Conservation (phyloP, 2,797 vertebrate genomes). For the Arctocebus calabarensis region DNA sequence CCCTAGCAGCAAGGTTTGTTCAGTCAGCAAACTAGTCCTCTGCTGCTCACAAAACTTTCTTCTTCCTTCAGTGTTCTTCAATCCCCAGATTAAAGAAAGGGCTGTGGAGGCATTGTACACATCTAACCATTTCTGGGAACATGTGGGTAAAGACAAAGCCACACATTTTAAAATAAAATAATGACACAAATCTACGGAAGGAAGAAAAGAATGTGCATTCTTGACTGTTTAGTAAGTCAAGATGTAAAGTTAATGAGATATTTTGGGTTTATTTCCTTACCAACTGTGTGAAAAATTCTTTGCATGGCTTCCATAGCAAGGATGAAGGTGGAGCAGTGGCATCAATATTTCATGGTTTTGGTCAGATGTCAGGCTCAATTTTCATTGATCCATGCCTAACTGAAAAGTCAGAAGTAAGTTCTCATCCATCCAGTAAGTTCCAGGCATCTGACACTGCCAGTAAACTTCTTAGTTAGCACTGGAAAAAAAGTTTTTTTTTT, state of each 20-base stretch:
- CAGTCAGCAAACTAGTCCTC: conserved; percentile 48
- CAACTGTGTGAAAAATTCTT: conserved; percentile 73
- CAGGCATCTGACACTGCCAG: conserved; percentile 77
- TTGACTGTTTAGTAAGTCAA: conserved; percentile 70
- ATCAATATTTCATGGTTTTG: conserved; percentile 79
- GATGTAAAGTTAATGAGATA: background rate
- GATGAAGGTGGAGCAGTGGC: background rate
- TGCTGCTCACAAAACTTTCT: conserved; percentile 62
- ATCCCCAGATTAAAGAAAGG: background rate
- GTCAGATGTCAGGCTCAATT: conserved; percentile 80
- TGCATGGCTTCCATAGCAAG: conserved; percentile 62
- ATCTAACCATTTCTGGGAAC: conserved; percentile 54
- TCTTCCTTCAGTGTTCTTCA: background rate
- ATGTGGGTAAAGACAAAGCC: background rate
- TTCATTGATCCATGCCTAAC: conserved; percentile 80
- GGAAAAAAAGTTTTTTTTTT: background rate
- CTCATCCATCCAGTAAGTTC: conserved; percentile 76
- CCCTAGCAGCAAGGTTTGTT: conserved; percentile 78
- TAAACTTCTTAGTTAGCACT: conserved; percentile 67
- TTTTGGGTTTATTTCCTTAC: conserved; percentile 58
- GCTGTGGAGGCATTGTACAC: background rate
- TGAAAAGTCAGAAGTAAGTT: conserved; percentile 81
- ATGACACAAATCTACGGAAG: conserved; percentile 4
- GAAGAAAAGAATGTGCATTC: conserved; percentile 54
- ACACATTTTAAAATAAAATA: conserved; percentile 28